Conservation (phyloP, 1,140 invertebrate genomes). For the Caenorhabditis inopinata region DNA sequence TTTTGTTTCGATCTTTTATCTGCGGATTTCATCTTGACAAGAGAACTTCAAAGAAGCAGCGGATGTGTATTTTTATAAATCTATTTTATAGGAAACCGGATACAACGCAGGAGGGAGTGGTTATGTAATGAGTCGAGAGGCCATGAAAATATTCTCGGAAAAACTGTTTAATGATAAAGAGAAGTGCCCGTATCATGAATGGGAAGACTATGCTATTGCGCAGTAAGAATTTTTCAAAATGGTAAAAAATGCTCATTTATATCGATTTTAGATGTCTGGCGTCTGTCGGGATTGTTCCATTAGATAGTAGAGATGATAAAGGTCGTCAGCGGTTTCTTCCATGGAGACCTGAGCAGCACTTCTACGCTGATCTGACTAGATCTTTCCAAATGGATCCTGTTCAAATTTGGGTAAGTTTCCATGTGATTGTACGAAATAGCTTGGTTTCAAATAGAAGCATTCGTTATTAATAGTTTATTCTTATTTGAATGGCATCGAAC, state of each 20-base stretch:
- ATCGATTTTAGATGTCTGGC: conserved; percentile 19
- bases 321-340: conserved; percentile 39
- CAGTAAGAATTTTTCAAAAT: not conserved
- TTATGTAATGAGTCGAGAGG: conserved; percentile 39
- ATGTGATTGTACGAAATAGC: too few species aligned
- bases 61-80: not conserved
- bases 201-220: conserved; percentile 43
- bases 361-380: conserved; percentile 34
- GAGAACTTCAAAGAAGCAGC: not conserved
- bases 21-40: too few species aligned
- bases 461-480: too few species aligned
- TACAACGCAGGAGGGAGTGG: conserved; percentile 43
- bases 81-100: conserved; percentile 23
- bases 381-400: conserved; percentile 39
- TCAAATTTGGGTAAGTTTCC: not conserved
- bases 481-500: too few species aligned
- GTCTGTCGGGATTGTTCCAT: conserved; percentile 5
- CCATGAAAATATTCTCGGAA: conserved; percentile 33
- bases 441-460: too few species aligned
- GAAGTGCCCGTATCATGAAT: conserved; percentile 39
- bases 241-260: not conserved
- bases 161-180: conserved; percentile 34
- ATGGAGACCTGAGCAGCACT: conserved; percentile 44
- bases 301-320: conserved; percentile 36
- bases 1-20: not conserved